Evolutionary conservation across 2,113 vertebrate genomes (phyloP), one percentile per base, ranked within the genome.

Genomic region (Callaeas wilsoni): DNA sequence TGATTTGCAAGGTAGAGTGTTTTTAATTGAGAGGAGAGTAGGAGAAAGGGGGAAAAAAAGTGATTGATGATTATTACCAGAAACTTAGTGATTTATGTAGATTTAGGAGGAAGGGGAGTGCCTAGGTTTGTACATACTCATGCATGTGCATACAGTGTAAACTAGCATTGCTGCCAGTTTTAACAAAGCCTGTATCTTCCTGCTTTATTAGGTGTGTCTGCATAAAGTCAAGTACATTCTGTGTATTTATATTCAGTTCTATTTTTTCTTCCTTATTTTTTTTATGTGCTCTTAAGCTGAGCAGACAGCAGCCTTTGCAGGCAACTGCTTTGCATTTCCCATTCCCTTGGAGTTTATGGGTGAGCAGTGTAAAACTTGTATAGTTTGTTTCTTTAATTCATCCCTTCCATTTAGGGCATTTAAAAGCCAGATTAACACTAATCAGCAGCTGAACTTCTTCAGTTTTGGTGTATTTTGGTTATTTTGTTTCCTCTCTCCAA

Each of bases 81-180:
- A 44, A 92, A 68, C 6, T 3, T 57, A 19, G 3, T 69, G 52
- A 23, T 59, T 60, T 81, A 30, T n/a, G 3, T 25, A 46, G 50
- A 12, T 41, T 57, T 6, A 32, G 47, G 62, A 55, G 44, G 50
- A 82, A 69, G 50, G 11, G 13, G 16, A 32, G 2, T 46, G 23
- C 27, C 26, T 62, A 4, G 50, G 47, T 7, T 75, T 42, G 11
- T 37, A 9, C 12, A 5, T 27, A 18, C 0, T 1, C 2, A 2
- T 75, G n/a, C 21, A 8, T 42, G n/a, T 1, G 0, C 32, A 10
- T 41, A 19, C 9, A 57, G 18, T 0, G 0, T 71, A 50, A 60
- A 60, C 33, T 20, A 50, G 22, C 1, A 0, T 39, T 59, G 13
- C 22, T 64, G 41, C 17, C n/a, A 19, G 23, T 32, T 70, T 57